phyloP scores from a whole-genome alignment of 2,113 vertebrate species.

The human (Homo sapiens) region DNA sequence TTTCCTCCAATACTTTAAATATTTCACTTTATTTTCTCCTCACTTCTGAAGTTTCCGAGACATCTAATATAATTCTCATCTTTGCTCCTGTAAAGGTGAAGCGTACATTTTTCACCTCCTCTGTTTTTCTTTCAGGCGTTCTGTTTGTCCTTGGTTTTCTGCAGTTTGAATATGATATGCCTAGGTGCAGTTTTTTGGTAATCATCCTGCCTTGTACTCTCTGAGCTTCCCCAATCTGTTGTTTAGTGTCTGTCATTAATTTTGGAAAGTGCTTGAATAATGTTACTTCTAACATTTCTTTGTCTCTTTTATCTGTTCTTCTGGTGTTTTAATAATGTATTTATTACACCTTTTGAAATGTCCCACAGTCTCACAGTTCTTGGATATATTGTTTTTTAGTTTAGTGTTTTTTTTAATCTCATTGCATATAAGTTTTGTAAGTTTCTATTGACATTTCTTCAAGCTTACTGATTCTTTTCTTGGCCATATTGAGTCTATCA shows the following conservation, averaged over 20 bases:
- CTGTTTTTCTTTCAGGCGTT: background rate
- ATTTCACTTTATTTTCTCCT: background rate
- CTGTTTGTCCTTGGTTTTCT: background rate
- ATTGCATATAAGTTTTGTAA: background rate
- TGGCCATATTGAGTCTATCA: background rate
- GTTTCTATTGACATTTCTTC: background rate
- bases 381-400: too few species aligned
- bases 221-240: background rate
- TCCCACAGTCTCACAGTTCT: background rate
- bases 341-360: background rate
- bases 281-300: background rate
- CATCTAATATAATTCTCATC: background rate
- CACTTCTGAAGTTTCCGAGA: background rate
- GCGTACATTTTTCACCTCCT: background rate
- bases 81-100: background rate
- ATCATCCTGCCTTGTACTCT: background rate
- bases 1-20: background rate
- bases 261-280: background rate
- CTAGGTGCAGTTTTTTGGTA: background rate
- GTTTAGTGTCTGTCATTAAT: background rate
- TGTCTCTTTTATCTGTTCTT: background rate
- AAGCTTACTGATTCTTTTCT: background rate
- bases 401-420: background rate
- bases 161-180: background rate
- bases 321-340: background rate